Percentiles rank a stretch among this genome's conserved stretches.
Evolutionary conservation across 2,113 vertebrate genomes (phyloP).

Genomic region (Podilymbus podiceps): DNA sequence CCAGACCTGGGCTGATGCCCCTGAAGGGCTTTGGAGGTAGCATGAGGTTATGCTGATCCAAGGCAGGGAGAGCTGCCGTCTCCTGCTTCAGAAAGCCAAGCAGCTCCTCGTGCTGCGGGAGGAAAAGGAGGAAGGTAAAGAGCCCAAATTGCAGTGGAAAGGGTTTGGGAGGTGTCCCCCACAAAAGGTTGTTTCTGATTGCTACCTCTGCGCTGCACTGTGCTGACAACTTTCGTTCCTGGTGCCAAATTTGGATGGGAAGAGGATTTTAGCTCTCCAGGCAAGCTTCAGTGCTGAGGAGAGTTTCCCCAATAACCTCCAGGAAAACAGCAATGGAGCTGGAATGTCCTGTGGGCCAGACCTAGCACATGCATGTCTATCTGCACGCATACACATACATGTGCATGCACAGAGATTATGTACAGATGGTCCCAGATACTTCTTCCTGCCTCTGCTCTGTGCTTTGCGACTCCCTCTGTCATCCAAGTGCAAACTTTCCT

Average conservation of each 20-base stretch:
- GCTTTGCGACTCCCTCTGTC: not conserved
- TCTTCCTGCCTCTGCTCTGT: not conserved
- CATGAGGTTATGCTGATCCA: not conserved
- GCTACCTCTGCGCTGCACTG: not conserved
- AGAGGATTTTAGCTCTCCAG: not conserved
- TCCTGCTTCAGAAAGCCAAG: not conserved
- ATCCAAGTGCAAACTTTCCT: not conserved
- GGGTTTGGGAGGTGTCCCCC: not conserved
- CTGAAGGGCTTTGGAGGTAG: not conserved
- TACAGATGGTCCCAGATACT: not conserved
- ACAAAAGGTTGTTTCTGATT: not conserved
- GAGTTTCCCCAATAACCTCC: not conserved
- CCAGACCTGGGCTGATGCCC: not conserved
- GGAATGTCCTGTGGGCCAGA: not conserved
- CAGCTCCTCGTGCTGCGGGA: not conserved
- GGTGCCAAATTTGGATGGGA: not conserved
- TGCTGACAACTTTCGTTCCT: not conserved
- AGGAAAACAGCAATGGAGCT: not conserved
- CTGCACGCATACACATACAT: rapidly evolving
- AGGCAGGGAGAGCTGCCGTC: not conserved
- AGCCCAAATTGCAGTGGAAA: not conserved
- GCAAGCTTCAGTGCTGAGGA: not conserved
- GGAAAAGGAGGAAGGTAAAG: not conserved
- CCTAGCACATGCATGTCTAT: rapidly evolving
- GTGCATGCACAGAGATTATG: not conserved